Percentiles rank a stretch among this genome's conserved stretches.
Conservation (phyloP, 2,797 vertebrate species). For the Syncerus caffer region DNA sequence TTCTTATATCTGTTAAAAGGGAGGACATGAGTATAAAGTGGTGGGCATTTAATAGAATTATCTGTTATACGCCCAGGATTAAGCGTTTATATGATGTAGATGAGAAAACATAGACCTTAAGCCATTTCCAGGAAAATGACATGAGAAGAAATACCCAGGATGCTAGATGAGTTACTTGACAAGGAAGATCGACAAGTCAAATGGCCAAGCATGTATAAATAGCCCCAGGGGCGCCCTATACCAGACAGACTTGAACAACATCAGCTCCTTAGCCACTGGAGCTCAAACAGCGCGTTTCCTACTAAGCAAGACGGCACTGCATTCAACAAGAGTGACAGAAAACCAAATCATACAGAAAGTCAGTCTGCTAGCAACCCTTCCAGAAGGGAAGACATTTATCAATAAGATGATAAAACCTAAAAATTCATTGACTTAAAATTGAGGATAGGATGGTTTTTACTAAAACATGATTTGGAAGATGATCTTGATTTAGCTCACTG, state of each 20-base stretch:
- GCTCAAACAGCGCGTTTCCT: background rate
- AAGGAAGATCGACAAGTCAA: background rate
- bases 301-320: background rate
- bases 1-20: background rate
- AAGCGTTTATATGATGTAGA: background rate
- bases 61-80: background rate
- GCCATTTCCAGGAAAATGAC: background rate
- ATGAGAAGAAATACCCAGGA: background rate
- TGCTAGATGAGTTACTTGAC: constrained; percentile 20
- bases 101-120: background rate
- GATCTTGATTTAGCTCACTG: background rate
- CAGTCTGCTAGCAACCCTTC: background rate
- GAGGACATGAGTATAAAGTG: background rate
- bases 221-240: background rate
- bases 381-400: background rate
- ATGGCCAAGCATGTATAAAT: background rate
- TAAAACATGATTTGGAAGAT: background rate
- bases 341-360: background rate
- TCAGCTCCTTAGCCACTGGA: background rate
- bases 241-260: background rate
- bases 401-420: background rate
- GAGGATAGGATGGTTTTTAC: background rate
- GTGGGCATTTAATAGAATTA: background rate
- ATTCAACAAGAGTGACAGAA: background rate
- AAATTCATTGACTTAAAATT: constrained; percentile 33